Evolutionary conservation across 2,888 invertebrate species (phyloP).

Genomic region (Meliscaeva auricollis): DNA sequence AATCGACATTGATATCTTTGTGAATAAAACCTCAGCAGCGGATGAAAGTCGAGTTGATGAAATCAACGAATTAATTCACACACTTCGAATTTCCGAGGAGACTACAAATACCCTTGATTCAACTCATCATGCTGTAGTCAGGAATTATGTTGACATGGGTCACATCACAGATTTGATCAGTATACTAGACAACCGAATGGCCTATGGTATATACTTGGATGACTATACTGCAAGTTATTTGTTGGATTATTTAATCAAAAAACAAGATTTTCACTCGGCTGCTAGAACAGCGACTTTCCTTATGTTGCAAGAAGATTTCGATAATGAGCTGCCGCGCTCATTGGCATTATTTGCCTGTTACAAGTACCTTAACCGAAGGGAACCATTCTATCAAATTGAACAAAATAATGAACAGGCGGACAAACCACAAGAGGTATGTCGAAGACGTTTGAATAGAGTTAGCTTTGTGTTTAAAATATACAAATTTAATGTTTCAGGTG

Average conservation of each 20-base stretch:
- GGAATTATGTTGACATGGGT: slow-evolving; percentile 85
- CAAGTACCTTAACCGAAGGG: slow-evolving; percentile 87
- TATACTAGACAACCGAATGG: slow-evolving; percentile 91
- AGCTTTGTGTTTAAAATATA: background rate
- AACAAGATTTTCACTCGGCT: slow-evolving; percentile 88
- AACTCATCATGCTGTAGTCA: slow-evolving; percentile 92
- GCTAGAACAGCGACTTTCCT: slow-evolving; percentile 90
- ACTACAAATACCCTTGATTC: slow-evolving; percentile 90
- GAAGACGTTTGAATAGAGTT: no score
- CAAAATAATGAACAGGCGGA: slow-evolving; percentile 81
- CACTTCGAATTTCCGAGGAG: slow-evolving; percentile 89
- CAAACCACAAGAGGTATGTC: slow-evolving; percentile 79
- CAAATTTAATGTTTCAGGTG: slow-evolving; percentile 81
- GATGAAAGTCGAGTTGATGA: slow-evolving; percentile 87
- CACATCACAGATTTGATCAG: slow-evolving; percentile 86
- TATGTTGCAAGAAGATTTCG: slow-evolving; percentile 95
- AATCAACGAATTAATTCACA: slow-evolving; percentile 89
- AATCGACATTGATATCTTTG: slow-evolving; percentile 93
- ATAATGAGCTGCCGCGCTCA: slow-evolving; percentile 88
- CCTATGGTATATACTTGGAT: slow-evolving; percentile 97
- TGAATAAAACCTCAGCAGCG: slow-evolving; percentile 87
- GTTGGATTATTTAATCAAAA: slow-evolving; percentile 91
- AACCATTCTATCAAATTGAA: slow-evolving; percentile 76
- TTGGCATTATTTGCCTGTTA: slow-evolving; percentile 91
- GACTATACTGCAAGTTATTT: slow-evolving; percentile 90